Base-by-base conservation (phyloP, 2,797 vertebrate species). In the Corythornis leucogaster region DNA sequence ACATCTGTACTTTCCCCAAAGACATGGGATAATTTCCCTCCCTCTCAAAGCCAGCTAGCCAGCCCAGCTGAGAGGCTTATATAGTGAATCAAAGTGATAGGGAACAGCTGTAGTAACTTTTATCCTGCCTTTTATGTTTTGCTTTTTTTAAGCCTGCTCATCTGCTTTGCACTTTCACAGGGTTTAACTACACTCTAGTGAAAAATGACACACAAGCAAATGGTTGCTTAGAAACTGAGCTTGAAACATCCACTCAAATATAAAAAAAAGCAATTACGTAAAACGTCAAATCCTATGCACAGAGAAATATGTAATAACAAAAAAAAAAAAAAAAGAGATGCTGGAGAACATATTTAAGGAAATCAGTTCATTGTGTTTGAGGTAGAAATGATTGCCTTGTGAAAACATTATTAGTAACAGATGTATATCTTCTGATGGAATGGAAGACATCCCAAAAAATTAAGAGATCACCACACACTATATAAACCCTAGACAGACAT, bases 341-440 rank as follows among this genome's bases (percentile, higher is more conserved):
- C 90, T 91, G 88, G 92, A 91, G 55, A 94, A 91, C 94, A 95
- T 90, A 89, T 71, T 93, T 83, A 91, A 94, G 96, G 96, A 96
- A 96, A 96, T 96, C 75, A 89, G 33, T 95, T 93, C 69, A 78
- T 91, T 85, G 71, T 25, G 3, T 66, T 45, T 3, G 78, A 20
- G 28, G 48, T 46, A 87, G 66, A 82, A 91, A 66, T 55, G 57
- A 80, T 83, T 94, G 86, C 79, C 63, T 92, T 91, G 82, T 92
- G 93, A 78, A 87, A 90, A 51, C 35, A 18, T 79, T 93, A 96
- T 95, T 92, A 71, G 58, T 42, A 96, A 87, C 96, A 96, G 95
- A 94, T 96, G 96, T 51, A n/a, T 69, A 70, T 71, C 69, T 85
- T 71, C 92, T 80, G 86, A 55, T 46, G 63, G 58, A 92, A 85